A percentile compares a stretch with the other conserved stretches of the same genome.
Conservation (phyloP, 2,113 vertebrate genomes). For the Amblyopsis rosae region DNA sequence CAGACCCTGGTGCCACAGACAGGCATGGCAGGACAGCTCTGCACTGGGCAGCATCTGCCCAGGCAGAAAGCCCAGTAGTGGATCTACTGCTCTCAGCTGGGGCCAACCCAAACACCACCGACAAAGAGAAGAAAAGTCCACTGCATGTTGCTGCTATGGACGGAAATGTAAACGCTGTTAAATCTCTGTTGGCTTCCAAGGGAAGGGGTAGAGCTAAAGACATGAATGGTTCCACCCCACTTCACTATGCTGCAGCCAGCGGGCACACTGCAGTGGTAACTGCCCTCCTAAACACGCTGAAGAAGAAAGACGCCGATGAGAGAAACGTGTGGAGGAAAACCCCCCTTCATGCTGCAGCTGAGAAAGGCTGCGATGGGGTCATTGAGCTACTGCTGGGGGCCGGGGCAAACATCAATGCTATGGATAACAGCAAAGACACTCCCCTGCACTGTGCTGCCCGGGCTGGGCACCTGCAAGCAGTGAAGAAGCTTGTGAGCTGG, state of each 20-base stretch:
- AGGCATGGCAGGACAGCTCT: slow-evolving; percentile 71
- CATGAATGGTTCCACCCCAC: slow-evolving; percentile 77
- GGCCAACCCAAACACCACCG: slow-evolving; percentile 63
- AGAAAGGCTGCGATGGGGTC: slow-evolving; percentile 66
- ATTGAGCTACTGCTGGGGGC: slow-evolving; percentile 62
- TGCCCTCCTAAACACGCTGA: slow-evolving; percentile 56
- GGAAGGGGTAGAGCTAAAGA: slow-evolving; percentile 74
- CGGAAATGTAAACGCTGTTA: slow-evolving; percentile 48
- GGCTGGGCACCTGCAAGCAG: slow-evolving; percentile 59
- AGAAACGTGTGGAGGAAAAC: slow-evolving; percentile 81
- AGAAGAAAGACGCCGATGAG: slow-evolving; percentile 72
- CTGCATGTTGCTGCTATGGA: slow-evolving; percentile 74
- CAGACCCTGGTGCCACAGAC: slow-evolving; percentile 67
- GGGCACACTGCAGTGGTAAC: slow-evolving; percentile 58
- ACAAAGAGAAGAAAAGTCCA: slow-evolving; percentile 79
- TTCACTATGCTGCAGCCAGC: slow-evolving; percentile 71
- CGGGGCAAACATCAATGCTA: slow-evolving; percentile 70
- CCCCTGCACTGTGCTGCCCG: slow-evolving; percentile 77
- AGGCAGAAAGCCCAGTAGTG: slow-evolving; percentile 51
- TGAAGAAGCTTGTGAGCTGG: slow-evolving; percentile 68
- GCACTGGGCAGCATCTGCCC: slow-evolving; percentile 70
- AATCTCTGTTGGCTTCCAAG: slow-evolving; percentile 62
- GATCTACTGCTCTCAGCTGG: slow-evolving; percentile 71
- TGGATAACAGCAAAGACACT: slow-evolving; percentile 77
- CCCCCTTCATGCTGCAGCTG: slow-evolving; percentile 67